Conservation (phyloP, 2,888 invertebrate species). For the Watsonalla cultraria region DNA sequence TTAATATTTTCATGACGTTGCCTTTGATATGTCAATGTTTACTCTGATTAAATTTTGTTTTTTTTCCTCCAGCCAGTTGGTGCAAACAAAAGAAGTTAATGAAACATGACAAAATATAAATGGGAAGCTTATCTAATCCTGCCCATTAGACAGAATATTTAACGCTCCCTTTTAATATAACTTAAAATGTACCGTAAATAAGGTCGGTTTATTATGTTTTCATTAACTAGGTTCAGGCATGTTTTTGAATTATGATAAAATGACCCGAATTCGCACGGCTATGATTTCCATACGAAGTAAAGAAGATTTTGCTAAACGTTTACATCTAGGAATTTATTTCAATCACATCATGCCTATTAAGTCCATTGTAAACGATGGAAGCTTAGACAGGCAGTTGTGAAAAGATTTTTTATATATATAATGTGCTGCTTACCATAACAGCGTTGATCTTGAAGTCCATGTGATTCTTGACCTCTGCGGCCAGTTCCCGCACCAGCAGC, state of each 20-base stretch:
- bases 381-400: too few relatives aligned
- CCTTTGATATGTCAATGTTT: not conserved
- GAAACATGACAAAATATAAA: constrained; percentile 32
- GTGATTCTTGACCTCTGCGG: constrained; percentile 94
- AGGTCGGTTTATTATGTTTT: not conserved
- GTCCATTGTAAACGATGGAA: too few relatives aligned
- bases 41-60: not conserved
- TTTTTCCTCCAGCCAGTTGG: constrained; percentile 14
- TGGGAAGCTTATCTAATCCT: constrained; percentile 33
- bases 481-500: constrained; percentile 90
- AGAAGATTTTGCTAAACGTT: too few relatives aligned
- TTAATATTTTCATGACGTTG: not conserved
- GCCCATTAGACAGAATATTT: constrained; percentile 27
- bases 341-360: too few relatives aligned
- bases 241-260: not conserved
- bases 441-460: constrained; percentile 96
- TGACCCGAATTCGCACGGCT: not conserved
- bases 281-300: too few relatives aligned
- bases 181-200: constrained; percentile 1
- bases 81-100: constrained; percentile 29
- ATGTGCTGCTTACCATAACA: constrained; percentile 87
- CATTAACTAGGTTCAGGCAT: not conserved
- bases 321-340: too few relatives aligned
- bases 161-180: constrained; percentile 18
- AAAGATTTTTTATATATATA: not conserved